These are phyloP conservation scores for Cricetomys ansorgei DNA, from an alignment of 2,113 vertebrate species.

Conservation along the genomic window DNA sequence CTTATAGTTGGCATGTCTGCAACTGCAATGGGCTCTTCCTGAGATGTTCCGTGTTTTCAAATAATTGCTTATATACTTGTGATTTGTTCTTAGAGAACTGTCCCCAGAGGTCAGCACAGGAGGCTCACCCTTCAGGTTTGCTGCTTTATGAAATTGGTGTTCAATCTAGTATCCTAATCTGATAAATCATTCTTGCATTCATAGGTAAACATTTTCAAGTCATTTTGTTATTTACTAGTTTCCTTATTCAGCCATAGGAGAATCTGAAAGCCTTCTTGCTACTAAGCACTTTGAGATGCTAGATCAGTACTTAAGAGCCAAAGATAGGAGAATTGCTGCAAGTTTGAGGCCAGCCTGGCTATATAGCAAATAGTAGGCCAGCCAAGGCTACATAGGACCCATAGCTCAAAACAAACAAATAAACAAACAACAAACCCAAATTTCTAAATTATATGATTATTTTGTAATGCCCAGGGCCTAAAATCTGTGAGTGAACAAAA, in stretches of 20 bases:
- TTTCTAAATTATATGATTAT: background rate
- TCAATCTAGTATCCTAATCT: background rate
- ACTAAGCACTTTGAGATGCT: background rate
- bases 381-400: background rate
- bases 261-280: background rate
- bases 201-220: background rate
- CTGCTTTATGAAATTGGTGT: background rate
- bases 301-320: background rate
- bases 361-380: background rate
- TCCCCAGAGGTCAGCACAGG: background rate
- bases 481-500: slow-evolving; percentile 5
- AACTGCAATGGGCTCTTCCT: background rate
- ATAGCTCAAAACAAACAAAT: background rate
- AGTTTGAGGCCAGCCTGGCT: background rate
- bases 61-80: background rate
- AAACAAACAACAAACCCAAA: background rate
- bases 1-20: background rate
- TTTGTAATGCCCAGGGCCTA: background rate
- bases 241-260: background rate
- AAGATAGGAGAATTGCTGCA: background rate
- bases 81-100: background rate
- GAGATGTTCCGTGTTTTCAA: background rate
- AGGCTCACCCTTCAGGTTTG: too few species aligned
- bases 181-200: background rate
- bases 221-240: background rate